A percentile compares a stretch with the other conserved stretches of the same genome.
phyloP scores from a whole-genome alignment of 1,140 invertebrate genomes.

The Cotesia vestalis region DNA sequence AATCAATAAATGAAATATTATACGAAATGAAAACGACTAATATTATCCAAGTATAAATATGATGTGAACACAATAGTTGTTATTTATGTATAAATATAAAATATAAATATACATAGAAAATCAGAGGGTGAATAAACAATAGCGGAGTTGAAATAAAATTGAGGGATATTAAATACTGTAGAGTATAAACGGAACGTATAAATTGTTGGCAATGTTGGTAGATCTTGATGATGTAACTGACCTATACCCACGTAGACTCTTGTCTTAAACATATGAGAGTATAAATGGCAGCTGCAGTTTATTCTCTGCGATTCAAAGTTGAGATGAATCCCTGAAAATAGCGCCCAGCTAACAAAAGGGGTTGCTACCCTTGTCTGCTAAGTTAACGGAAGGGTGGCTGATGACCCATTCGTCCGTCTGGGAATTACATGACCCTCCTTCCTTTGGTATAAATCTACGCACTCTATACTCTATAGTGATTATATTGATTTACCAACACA shows the following conservation, averaged over 20 bases:
- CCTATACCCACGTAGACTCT: conserved; percentile 43
- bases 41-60: too few relatives aligned
- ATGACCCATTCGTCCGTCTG: conserved; percentile 33
- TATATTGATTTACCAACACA: too few relatives aligned
- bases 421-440: conserved; percentile 26
- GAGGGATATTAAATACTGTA: too few relatives aligned
- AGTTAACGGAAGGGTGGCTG: conserved; percentile 31
- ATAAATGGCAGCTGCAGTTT: conserved; percentile 29
- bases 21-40: too few relatives aligned
- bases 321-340: conserved; percentile 28
- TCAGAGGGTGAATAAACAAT: too few relatives aligned
- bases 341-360: conserved; percentile 31
- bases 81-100: too few relatives aligned
- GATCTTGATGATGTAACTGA: conserved; percentile 45
- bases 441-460: neutral
- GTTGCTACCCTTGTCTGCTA: conserved; percentile 32
- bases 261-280: conserved; percentile 37
- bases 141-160: too few relatives aligned
- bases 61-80: too few relatives aligned
- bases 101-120: too few relatives aligned
- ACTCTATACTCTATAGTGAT: too few relatives aligned
- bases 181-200: too few relatives aligned
- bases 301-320: conserved; percentile 20
- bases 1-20: too few relatives aligned
- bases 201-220: neutral